Evolutionary conservation across 2,113 vertebrate genomes (phyloP), one percentile per base, ranked within the genome.

Genomic region (Clupea harengus): DNA sequence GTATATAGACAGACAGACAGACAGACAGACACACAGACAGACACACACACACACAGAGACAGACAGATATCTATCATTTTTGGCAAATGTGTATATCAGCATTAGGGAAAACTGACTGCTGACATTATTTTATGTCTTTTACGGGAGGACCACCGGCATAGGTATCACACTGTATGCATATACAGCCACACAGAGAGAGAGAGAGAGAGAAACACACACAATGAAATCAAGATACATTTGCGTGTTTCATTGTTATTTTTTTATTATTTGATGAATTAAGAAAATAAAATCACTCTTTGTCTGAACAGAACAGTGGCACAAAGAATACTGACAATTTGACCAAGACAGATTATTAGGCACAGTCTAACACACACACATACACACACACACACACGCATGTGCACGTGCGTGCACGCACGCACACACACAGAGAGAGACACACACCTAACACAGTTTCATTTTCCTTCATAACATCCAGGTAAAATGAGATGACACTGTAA

Each of bases 181-280:
- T 32, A 85, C 18, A 87, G 15, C n/a, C 10, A 72, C 67, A 44
- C 20, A 81, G 1, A 44, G 2, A 28, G 3, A 81, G 4, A 81
- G 2, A 81, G 32, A 45, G 50, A 52, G 50, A 52, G 50, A 64
- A 8, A 64, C 1, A 64, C 20, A 78, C 28, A 64, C 0, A 60
- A 60, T 6, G 4, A 60, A 20, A 20, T 22, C 18, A 22, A 20
- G 15, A 54, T 20, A 7, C 20, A 60, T 22, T 4, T 60, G 22
- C 22, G 10, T 72, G 8, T 28, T 78, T 13, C 25, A 32, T 39
- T 78, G 28, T 78, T 28, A 39, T 18, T 78, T 44, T 39, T 78
- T 78, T 78, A 78, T 78, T 78, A 78, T 75, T 25, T 78, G 72
- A 78, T 78, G 72, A 39, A 2, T 72, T 78, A 78, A 32, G 72